These are phyloP conservation scores for Lophotis ruficrista DNA, from an alignment of 2,113 vertebrate genomes.

Conservation along the genomic window DNA sequence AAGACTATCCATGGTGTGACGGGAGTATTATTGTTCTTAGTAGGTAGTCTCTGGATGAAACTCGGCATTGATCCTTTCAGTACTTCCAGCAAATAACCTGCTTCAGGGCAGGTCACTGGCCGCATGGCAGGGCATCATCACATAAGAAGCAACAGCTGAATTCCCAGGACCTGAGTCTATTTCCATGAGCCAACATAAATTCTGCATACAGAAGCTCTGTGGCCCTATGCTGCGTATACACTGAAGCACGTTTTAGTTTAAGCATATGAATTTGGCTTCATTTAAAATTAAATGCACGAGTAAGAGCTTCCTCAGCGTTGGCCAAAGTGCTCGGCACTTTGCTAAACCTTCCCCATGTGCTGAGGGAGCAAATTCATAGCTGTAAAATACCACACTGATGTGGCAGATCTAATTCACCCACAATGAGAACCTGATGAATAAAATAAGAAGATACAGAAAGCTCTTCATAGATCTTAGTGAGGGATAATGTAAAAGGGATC, in stretches of 20 bases:
- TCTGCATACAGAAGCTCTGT: neutral
- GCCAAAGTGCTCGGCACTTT: neutral
- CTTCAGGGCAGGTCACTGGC: neutral
- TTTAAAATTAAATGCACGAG: neutral
- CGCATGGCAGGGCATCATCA: neutral
- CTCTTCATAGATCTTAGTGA: neutral
- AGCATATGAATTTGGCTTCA: neutral
- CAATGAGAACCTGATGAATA: neutral
- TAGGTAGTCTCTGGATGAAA: conserved; percentile 35
- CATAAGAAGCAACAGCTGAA: neutral
- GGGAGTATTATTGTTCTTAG: conserved; percentile 23
- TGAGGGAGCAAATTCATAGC: neutral
- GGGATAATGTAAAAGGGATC: neutral
- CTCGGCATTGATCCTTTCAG: neutral
- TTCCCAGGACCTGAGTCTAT: neutral
- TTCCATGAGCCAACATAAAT: neutral
- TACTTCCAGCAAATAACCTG: conserved; percentile 12
- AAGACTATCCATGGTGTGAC: neutral
- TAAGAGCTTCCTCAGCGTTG: neutral
- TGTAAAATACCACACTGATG: neutral
- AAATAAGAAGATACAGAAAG: neutral
- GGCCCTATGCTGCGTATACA: neutral
- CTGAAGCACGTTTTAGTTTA: neutral
- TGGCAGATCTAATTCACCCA: neutral
- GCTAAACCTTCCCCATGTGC: neutral